A percentile compares a stretch with the other conserved stretches of the same genome.
Conservation (phyloP, 2,888 invertebrate species). For the Ochropleura plecta region DNA sequence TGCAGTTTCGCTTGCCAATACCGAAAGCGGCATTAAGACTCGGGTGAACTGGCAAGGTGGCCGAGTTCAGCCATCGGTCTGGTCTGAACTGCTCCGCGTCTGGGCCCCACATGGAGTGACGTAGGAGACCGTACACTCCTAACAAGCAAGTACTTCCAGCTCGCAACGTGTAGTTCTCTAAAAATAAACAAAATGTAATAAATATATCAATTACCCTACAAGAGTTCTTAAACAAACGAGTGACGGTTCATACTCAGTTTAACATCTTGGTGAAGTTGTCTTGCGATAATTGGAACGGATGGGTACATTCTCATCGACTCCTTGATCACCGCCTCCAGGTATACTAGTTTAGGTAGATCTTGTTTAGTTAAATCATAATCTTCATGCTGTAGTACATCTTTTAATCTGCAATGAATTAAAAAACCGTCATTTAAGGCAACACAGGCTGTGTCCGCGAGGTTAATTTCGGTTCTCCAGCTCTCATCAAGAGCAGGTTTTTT, state of each 20-base stretch:
- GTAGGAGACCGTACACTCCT: slow-evolving; percentile 61
- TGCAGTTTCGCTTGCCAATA: slow-evolving; percentile 74
- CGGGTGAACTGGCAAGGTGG: slow-evolving; percentile 69
- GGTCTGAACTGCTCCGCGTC: slow-evolving; percentile 76
- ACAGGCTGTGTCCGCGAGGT: not conserved
- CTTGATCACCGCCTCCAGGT: not conserved
- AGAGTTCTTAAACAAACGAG: not conserved
- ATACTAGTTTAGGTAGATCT: not conserved
- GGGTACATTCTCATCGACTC: not conserved
- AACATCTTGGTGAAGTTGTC: not conserved
- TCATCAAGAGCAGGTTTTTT: not conserved
- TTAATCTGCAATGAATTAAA: not conserved
- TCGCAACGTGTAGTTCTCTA: slow-evolving; percentile 1
- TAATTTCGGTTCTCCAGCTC: no score
- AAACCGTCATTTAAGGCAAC: not conserved
- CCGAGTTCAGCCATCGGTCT: slow-evolving; percentile 75
- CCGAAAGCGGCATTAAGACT: slow-evolving; percentile 74
- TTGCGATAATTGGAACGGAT: not conserved
- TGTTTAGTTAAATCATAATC: not conserved
- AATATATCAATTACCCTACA: not conserved
- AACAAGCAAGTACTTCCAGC: not conserved
- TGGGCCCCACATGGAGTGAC: slow-evolving; percentile 76
- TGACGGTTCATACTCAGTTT: not conserved
- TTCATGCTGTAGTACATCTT: not conserved
- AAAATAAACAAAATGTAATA: not conserved